phyloP scores from a whole-genome alignment of 2,113 vertebrate genomes.

The Platycercus adscitus region DNA sequence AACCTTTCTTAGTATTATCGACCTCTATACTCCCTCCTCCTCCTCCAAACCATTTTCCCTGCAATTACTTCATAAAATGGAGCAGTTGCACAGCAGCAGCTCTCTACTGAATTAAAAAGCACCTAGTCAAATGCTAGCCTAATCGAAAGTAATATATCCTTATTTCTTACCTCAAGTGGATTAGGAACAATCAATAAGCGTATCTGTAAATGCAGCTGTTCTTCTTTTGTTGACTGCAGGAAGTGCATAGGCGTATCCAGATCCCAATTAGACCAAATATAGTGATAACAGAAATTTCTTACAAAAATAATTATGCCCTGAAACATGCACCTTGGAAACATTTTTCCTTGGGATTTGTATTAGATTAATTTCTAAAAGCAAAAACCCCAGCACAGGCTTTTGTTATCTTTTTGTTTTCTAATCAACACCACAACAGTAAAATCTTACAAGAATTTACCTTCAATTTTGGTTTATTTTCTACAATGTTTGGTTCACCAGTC shows the following conservation, averaged over 20 bases:
- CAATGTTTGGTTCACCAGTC: not conserved
- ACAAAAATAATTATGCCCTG: not conserved
- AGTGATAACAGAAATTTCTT: not conserved
- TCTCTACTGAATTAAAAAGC: not conserved
- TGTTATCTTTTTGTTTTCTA: not conserved
- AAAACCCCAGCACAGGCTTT: not conserved
- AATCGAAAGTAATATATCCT: not conserved
- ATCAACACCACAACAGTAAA: not conserved
- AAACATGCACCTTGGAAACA: not conserved
- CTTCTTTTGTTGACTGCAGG: conserved; percentile 60
- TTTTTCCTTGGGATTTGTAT: not conserved
- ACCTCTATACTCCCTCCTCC: not conserved
- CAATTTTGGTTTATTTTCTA: not conserved
- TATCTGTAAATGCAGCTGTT: conserved; percentile 48
- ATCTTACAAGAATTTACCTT: not conserved
- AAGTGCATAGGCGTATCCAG: conserved; percentile 57
- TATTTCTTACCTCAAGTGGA: conserved; percentile 25
- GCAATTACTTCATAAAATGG: not conserved
- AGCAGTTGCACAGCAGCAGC: not conserved
- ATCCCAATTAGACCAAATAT: not conserved
- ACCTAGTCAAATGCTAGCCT: not conserved
- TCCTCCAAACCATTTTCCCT: not conserved
- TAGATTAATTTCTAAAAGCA: not conserved
- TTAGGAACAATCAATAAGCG: not conserved
- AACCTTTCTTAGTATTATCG: not conserved